These are phyloP conservation scores for Synergus japonicus DNA, from an alignment of 2,888 invertebrate species.

Conservation along the genomic window DNA sequence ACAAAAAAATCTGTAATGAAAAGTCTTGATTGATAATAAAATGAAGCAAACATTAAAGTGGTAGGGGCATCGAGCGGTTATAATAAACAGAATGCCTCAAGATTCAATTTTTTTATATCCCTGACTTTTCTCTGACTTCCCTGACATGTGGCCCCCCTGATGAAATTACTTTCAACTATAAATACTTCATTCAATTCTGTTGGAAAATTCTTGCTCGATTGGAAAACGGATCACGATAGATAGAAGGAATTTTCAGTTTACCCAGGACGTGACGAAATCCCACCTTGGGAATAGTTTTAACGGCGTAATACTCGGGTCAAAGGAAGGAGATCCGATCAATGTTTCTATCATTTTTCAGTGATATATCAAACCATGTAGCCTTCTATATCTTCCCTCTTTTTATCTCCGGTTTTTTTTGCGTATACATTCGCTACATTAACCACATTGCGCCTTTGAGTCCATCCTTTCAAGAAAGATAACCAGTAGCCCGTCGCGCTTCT, in stretches of 20 bases:
- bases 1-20: neutral
- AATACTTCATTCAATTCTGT: neutral
- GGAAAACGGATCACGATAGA: neutral
- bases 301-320: neutral
- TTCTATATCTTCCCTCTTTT: conserved; percentile 7
- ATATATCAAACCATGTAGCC: neutral
- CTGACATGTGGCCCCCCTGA: no score
- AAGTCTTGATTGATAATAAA: neutral
- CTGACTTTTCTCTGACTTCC: no score
- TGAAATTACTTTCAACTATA: neutral
- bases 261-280: neutral
- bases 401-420: neutral
- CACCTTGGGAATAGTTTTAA: neutral
- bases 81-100: neutral
- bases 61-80: neutral
- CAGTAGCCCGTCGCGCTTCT: neutral
- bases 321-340: neutral
- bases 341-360: conserved; percentile 16
- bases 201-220: neutral
- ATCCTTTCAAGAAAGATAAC: conserved; percentile 19
- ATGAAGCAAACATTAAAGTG: neutral
- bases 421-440: conserved; percentile 18
- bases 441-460: conserved; percentile 14
- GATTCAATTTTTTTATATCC: no score
- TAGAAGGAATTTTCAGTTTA: conserved; percentile 10